Conservation (phyloP, 1,140 invertebrate genomes). For the Eriosoma lanigerum region DNA sequence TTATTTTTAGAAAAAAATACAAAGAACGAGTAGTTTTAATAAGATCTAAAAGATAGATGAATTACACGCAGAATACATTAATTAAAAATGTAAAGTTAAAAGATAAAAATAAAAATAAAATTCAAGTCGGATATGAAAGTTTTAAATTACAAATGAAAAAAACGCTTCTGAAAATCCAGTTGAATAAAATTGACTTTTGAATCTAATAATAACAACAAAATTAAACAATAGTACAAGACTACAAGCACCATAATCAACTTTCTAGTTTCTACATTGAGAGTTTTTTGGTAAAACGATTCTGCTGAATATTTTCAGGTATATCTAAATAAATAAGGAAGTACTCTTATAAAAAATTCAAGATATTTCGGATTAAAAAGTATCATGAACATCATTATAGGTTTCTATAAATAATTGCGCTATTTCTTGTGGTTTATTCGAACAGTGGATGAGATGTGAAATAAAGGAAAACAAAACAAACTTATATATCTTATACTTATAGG, state of each 20-base stretch:
- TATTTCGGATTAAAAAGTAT: neutral
- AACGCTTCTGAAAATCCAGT: neutral
- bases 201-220: conserved; percentile 9
- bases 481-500: neutral
- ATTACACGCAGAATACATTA: neutral
- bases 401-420: neutral
- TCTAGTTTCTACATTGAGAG: no score
- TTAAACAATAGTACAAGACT: neutral
- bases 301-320: neutral
- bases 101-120: neutral
- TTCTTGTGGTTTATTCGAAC: neutral
- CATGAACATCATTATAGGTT: neutral
- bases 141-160: neutral
- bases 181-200: neutral
- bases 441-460: neutral
- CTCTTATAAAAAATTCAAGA: neutral
- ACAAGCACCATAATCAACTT: no score
- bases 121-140: neutral
- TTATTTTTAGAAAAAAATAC: no score
- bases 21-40: neutral
- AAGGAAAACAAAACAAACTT: neutral
- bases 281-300: neutral
- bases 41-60: neutral
- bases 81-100: neutral
- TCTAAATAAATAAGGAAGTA: neutral